A percentile compares a stretch with the other conserved stretches of the same genome.
Evolutionary conservation across 2,113 vertebrate genomes (phyloP).

Genomic region (Motacilla tschutschensis): DNA sequence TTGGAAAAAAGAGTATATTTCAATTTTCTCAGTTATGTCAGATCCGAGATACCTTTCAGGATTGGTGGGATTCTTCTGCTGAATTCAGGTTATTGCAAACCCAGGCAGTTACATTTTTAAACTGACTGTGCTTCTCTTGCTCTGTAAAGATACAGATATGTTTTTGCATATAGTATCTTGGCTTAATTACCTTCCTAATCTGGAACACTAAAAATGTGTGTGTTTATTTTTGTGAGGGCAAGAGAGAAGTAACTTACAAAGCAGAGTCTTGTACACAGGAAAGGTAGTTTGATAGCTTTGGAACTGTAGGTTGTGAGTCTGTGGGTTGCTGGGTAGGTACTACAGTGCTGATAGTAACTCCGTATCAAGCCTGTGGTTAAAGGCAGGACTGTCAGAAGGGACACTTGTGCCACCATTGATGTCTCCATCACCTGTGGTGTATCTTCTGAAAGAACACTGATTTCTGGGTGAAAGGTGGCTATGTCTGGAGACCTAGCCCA

Average conservation of each 20-base stretch:
- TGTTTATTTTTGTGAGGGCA: background rate
- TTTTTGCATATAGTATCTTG: background rate
- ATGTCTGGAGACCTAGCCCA: too few relatives aligned
- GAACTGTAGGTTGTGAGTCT: background rate
- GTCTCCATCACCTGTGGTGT: background rate
- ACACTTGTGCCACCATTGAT: background rate
- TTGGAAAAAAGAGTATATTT: background rate
- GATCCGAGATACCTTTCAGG: background rate
- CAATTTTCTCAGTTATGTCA: background rate
- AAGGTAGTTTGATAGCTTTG: background rate
- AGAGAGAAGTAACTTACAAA: background rate
- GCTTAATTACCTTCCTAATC: background rate
- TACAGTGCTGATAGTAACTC: background rate
- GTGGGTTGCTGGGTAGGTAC: background rate
- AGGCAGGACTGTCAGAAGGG: background rate
- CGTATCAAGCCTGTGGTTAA: background rate
- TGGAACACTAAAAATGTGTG: background rate
- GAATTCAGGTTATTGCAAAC: background rate
- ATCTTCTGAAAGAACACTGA: background rate
- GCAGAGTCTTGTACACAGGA: background rate
- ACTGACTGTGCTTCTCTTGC: background rate
- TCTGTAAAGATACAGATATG: background rate
- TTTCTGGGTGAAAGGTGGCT: background rate
- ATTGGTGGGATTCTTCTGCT: background rate
- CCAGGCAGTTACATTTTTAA: background rate